These are phyloP conservation scores for Panthera uncia DNA, from an alignment of 2,113 vertebrate genomes.

Conservation along the genomic window DNA sequence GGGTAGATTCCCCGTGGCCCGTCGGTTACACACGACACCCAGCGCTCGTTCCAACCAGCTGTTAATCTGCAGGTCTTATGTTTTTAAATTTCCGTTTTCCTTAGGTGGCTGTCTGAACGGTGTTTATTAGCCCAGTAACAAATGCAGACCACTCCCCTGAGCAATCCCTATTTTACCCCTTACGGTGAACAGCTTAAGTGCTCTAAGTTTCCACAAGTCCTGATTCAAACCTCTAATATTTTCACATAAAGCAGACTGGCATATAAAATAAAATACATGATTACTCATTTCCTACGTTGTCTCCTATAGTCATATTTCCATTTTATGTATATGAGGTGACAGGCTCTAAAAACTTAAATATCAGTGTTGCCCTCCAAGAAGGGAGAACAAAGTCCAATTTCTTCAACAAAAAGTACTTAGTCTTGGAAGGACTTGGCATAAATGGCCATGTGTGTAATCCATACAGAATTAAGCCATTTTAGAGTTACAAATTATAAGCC, in stretches of 20 bases:
- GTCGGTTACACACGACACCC: too few relatives aligned
- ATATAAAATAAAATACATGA: constrained; percentile 86
- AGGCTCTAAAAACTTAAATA: constrained; percentile 84
- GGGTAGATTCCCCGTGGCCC: too few relatives aligned
- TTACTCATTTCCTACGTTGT: constrained; percentile 79
- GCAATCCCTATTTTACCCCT: constrained; percentile 86
- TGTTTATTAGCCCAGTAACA: constrained; percentile 90
- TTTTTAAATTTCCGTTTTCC: neutral
- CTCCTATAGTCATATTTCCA: constrained; percentile 69
- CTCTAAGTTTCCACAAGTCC: constrained; percentile 84
- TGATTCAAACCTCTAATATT: constrained; percentile 83
- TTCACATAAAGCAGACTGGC: constrained; percentile 82
- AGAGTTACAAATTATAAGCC: constrained; percentile 82
- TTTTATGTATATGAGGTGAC: constrained; percentile 80
- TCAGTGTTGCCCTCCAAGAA: constrained; percentile 74
- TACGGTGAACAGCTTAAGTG: constrained; percentile 89
- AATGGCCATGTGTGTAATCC: constrained; percentile 79
- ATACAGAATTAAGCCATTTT: constrained; percentile 85
- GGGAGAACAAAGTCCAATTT: constrained; percentile 69
- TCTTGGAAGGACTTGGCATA: constrained; percentile 81
- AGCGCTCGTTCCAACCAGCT: too few relatives aligned
- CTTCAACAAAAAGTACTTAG: constrained; percentile 75
- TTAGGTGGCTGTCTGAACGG: constrained; percentile 79
- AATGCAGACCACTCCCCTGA: constrained; percentile 88
- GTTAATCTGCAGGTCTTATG: neutral